These are phyloP conservation scores for Sinonovacula constricta DNA, from an alignment of 1,140 invertebrate genomes.

Conservation along the genomic window DNA sequence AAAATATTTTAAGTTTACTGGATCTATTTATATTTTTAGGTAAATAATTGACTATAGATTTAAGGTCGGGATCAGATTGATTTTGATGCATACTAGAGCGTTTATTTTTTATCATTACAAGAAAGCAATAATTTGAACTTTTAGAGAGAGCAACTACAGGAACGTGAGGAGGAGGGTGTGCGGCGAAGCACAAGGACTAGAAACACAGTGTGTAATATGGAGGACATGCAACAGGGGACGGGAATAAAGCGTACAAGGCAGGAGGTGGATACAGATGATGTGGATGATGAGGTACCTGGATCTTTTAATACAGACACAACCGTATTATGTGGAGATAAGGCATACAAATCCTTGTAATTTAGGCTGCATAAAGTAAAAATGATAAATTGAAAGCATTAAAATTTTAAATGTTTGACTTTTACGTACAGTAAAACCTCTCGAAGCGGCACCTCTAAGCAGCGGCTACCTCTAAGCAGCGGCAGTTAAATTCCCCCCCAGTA, in stretches of 20 bases:
- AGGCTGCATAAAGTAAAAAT: too few relatives aligned
- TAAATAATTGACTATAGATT: constrained; percentile 1
- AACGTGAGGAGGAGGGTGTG: constrained; percentile 74
- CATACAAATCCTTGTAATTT: too few relatives aligned
- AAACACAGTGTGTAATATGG: constrained; percentile 78
- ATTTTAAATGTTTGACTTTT: constrained; percentile 2
- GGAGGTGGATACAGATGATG: constrained; percentile 53
- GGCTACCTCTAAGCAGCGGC: too few relatives aligned
- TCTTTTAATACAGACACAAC: not conserved
- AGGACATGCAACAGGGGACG: constrained; percentile 54
- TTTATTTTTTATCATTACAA: constrained; percentile 11
- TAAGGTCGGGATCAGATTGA: not conserved
- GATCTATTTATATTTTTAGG: not conserved
- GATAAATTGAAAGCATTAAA: not conserved
- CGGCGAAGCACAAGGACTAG: constrained; percentile 82
- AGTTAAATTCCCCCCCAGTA: too few relatives aligned
- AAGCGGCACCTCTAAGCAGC: not conserved
- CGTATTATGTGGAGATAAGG: not conserved
- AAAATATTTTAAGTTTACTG: constrained; percentile 1
- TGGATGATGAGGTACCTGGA: constrained; percentile 21
- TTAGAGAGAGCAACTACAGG: constrained; percentile 45
- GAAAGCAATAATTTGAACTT: not conserved
- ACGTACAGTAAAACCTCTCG: not conserved
- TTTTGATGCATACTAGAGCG: constrained; percentile 3
- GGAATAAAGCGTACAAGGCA: constrained; percentile 41